A percentile compares a stretch with the other conserved stretches of the same genome.
Conservation (phyloP, 2,888 invertebrate species). For the Eupeodes latifasciatus region DNA sequence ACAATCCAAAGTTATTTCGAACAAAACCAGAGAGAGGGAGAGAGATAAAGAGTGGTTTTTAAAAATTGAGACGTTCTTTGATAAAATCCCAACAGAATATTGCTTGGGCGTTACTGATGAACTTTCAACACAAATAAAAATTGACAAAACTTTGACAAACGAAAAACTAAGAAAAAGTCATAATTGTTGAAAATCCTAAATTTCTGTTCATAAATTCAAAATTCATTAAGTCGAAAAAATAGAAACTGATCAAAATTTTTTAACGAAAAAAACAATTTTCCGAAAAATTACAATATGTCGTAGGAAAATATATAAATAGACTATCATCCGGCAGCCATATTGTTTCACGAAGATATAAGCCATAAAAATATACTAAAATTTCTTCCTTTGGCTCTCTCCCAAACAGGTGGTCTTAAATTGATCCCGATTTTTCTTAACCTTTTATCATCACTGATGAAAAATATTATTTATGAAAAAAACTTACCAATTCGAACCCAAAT, state of each 20-base stretch:
- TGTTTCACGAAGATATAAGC: constrained; percentile 3
- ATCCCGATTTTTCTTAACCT: background rate
- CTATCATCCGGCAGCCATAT: constrained; percentile 45
- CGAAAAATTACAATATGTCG: background rate
- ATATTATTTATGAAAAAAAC: background rate
- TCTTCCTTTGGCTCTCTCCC: constrained; percentile 53
- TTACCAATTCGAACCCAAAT: constrained; percentile 58
- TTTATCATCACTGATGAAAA: background rate
- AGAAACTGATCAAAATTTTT: too few relatives aligned
- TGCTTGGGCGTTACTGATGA: constrained; percentile 72
- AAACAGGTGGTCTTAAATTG: constrained; percentile 69
- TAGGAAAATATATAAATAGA: background rate
- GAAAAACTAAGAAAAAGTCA: background rate
- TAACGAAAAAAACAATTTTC: background rate
- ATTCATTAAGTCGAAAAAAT: too few relatives aligned
- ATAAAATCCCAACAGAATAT: constrained; percentile 37
- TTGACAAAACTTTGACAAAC: background rate
- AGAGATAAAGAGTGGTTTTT: background rate
- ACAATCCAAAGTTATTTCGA: background rate
- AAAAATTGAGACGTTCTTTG: background rate
- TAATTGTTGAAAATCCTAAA: background rate
- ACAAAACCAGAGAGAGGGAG: background rate
- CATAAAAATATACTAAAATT: background rate
- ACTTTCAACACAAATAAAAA: constrained; percentile 32
- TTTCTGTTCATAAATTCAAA: background rate